phyloP scores from a whole-genome alignment of 92 coral and sea anemone genomes.

The Parazoanthus swiftii region DNA sequence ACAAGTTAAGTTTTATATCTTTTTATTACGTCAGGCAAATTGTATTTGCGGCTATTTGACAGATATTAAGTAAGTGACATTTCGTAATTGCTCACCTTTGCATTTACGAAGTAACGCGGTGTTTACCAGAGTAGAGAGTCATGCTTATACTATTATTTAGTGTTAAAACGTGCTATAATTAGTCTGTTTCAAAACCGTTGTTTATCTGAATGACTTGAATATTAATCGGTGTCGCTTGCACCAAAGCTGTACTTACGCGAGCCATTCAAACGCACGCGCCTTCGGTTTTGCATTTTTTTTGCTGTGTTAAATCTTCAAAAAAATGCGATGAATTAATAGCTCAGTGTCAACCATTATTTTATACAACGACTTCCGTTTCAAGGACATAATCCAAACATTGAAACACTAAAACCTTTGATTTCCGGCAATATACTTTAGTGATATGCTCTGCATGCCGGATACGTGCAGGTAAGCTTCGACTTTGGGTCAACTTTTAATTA shows the following conservation, averaged over 20 bases:
- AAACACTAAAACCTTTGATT: not conserved
- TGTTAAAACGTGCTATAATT: not conserved
- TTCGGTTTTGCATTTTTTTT: not conserved
- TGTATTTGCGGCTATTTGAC: conserved; percentile 22
- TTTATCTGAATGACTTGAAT: conserved; percentile 19
- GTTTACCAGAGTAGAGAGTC: not conserved
- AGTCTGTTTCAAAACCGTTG: not conserved
- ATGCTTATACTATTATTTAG: not conserved
- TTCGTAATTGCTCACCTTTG: not conserved
- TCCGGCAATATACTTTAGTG: not conserved
- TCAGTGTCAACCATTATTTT: not conserved
- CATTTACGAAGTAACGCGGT: conserved; percentile 1
- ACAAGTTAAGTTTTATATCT: conserved; percentile 39
- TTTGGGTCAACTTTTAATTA: no score
- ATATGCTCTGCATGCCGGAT: no score
- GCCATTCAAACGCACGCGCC: not conserved
- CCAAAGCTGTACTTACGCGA: not conserved
- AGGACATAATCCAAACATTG: not conserved
- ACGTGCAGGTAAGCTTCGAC: no score
- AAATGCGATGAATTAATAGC: not conserved
- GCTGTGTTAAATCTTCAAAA: not conserved
- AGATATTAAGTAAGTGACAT: conserved; percentile 14
- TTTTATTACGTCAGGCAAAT: conserved; percentile 35
- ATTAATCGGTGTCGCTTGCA: not conserved
- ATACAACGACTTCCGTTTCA: conserved; percentile 30